A percentile compares a stretch with the other conserved stretches of the same genome.
These are phyloP conservation scores for Eristalis arbustorum DNA, from an alignment of 2,888 invertebrate genomes.

Conservation along the genomic window DNA sequence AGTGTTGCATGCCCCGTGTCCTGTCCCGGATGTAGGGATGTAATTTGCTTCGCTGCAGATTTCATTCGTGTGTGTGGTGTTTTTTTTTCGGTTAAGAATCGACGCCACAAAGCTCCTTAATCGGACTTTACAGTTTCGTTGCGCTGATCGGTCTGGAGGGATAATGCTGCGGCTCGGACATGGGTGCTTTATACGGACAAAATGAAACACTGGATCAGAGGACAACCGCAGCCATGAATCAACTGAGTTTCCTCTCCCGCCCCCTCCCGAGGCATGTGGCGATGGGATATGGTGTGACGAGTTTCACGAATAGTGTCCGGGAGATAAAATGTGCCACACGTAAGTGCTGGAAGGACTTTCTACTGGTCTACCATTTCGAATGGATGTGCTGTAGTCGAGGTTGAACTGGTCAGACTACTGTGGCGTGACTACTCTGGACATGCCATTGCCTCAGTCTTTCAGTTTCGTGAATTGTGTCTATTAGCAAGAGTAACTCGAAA, in stretches of 20 bases:
- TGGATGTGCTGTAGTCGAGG: not conserved
- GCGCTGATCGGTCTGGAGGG: not conserved
- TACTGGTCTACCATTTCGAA: not conserved
- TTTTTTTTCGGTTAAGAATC: not conserved
- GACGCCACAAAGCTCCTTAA: constrained; percentile 4
- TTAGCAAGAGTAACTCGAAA: too few species aligned
- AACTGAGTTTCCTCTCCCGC: not conserved
- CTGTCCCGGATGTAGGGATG: not conserved
- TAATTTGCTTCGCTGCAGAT: constrained; percentile 11
- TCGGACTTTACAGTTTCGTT: not conserved
- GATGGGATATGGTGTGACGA: not conserved
- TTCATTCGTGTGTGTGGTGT: not conserved
- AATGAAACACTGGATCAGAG: not conserved
- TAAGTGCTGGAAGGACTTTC: not conserved
- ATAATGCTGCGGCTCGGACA: not conserved
- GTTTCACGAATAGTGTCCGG: not conserved
- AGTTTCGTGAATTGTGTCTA: not conserved
- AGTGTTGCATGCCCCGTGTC: not conserved
- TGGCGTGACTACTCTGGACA: not conserved
- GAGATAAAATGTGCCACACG: not conserved
- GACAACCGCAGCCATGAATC: constrained; percentile 1
- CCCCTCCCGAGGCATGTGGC: not conserved
- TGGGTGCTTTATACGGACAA: not conserved
- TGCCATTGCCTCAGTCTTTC: not conserved
- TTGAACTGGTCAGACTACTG: not conserved